Base-by-base conservation (phyloP, 1,140 invertebrate species). In the Ectropis grisescens region DNA sequence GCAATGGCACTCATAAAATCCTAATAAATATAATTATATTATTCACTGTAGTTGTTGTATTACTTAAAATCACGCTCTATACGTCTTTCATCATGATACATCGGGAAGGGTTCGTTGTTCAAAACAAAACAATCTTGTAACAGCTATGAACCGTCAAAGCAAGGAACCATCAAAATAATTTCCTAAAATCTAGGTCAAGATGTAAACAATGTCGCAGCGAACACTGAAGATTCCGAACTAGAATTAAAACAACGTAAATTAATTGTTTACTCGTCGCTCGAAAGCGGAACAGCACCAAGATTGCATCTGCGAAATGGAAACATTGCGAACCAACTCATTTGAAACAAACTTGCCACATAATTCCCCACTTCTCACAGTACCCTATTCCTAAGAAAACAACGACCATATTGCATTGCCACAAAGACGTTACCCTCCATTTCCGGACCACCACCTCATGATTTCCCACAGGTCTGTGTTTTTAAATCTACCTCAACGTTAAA, bases 381-480 rank as follows among this genome's bases (percentile, higher is more conserved):
- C 24, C n/a, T 26, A 26, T 10, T 7, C 4, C 24, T n/a, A 26
- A 6, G 4, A 10, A 6, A 7, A 7, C 10, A 26, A 26, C 4
- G 24, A 19, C 16, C 8, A 19, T 8, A 19, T 19, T 19, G n/a
- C n/a, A n/a, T n/a, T n/a, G n/a, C n/a, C n/a, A 4, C 3, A 19
- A 19, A 19, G 6, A 4, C 24, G 10, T 26, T 26, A 2, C 24
- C 4, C 24, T 26, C 10, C 10, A 23, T 35, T 41, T 38, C 39
- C 35, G 23, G 11, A 31, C 39, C 7, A 50, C 48, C 49, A 42
- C 48, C 47, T 53, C 48, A 6, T 74, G 69, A 74, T 78, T 78
- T 74, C 72, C 72, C 69, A 58, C 43, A 64, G 72, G 72, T 58
- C 58, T 58, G 54, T 66, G 61, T 69, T 64, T 55, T 70, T 67